Base-by-base conservation (phyloP, 2,888 invertebrate species). In the Drosophila kanekoi region DNA sequence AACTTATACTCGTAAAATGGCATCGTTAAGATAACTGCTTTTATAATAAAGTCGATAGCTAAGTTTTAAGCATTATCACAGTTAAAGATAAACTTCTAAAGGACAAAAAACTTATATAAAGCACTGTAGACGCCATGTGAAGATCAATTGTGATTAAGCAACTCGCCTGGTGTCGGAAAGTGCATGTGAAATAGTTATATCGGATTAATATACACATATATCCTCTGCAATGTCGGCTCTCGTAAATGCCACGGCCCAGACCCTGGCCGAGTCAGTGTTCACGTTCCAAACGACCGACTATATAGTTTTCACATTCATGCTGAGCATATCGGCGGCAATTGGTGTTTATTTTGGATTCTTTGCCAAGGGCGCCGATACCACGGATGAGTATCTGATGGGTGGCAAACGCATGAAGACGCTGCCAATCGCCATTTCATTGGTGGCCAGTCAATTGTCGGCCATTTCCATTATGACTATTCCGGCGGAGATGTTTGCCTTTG, bases 371-470 rank as follows among this genome's bases (percentile, higher is more conserved):
- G 91, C 91, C 16, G 93, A 93, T 71, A 93, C 93, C 2, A 92
- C 92, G 1, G 93, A 94, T 13, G 93, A 93, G 66, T 94, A 94
- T 84, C 91, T 95, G 43, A 93, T 94, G 89, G 95, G 94, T 4
- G 93, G 94, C 59, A 93, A 93, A 72, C 93, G 92, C 40, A 93
- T 95, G 93, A 93, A 93, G 67, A 93, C 93, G 4, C 92, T 95
- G 60, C 95, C 95, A 2, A 94, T 95, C 48, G 93, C 95, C 38
- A 93, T 95, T 84, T 95, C 95, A 0, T 90, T 95, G 28, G 93
- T 95, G 71, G 95, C 95, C 45, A 91, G 93, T 69, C 93, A 94
- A 73, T 90, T 94, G 74, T 94, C 94, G 2, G 94, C 93, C 47
- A 93, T 94, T 33, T 93, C 94, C 0, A 92, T 94, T 4, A 92